Evolutionary conservation across 1,140 invertebrate genomes (phyloP), one percentile per base, ranked within the genome.

Genomic region (Hestina assimilis): DNA sequence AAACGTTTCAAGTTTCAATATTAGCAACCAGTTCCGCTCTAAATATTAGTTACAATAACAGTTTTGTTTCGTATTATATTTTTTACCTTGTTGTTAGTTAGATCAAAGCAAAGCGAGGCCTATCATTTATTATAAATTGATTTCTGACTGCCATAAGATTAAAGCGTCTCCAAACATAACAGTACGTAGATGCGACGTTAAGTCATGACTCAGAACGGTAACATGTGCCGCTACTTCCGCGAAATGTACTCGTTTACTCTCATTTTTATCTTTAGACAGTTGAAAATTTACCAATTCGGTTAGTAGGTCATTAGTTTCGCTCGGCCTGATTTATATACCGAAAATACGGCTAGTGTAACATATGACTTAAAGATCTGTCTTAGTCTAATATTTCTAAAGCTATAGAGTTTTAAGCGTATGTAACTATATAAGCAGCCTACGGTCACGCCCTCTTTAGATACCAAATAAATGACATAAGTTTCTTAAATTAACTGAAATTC

Each of bases 171-270:
- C 31, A 38, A 8, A 35, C 29, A 12, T 35, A 45, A 54, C 51
- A 29, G 42, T 26, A 47, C 4, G 33, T 48, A 38, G 12, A 46
- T 21, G 24, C 31, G 53, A 55, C 17, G 42, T n/a, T n/a, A n/a
- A n/a, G n/a, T 47, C 24, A 46, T 51, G 38, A 41, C 38, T 43
- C 21, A 69, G 66, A 74, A 69, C 69, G 55, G 63, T 66, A 69
- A 65, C 45, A 43, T 48, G 54, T 60, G 46, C 65, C 63, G 71
- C 63, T 69, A 61, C 64, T 71, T 72, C 72, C 57, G 35, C 59
- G 72, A 68, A 68, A 54, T 50, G 54, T 41, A 56, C 61, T 55
- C 66, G 53, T 59, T 59, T 63, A 47, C 59, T 64, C 47, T 59
- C 63, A 59, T 55, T 65, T 67, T 72, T 70, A 66, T 62, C 48